phyloP scores from a whole-genome alignment of 2,888 invertebrate species.

The Thymelicus lineola region DNA sequence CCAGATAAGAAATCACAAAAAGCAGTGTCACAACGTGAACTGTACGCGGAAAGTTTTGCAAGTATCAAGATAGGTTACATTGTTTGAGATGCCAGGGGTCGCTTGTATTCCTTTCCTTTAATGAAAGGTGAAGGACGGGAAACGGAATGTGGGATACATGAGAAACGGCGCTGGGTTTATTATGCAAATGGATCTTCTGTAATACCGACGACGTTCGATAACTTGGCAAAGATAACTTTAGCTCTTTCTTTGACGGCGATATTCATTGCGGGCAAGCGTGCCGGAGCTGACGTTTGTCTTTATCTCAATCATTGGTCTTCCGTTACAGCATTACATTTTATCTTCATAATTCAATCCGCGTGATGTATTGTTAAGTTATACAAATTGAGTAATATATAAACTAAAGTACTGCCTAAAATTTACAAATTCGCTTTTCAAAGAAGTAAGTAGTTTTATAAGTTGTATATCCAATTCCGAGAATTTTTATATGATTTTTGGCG shows the following conservation, averaged over 20 bases:
- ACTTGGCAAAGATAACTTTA: constrained; percentile 43
- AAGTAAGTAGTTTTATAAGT: no score
- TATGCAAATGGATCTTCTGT: constrained; percentile 59
- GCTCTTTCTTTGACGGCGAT: constrained; percentile 41
- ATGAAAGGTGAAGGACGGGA: constrained; percentile 76
- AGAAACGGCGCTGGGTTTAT: constrained; percentile 55
- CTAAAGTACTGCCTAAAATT: no score
- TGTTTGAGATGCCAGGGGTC: constrained; percentile 64
- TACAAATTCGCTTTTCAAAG: no score
- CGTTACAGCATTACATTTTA: not conserved
- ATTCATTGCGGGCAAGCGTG: constrained; percentile 38
- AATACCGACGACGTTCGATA: constrained; percentile 46
- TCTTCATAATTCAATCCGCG: not conserved
- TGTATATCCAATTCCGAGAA: no score
- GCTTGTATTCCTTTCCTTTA: constrained; percentile 65
- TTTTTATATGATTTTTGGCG: no score
- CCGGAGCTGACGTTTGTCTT: constrained; percentile 3
- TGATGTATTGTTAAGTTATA: not conserved
- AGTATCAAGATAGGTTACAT: constrained; percentile 63
- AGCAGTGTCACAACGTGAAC: constrained; percentile 70
- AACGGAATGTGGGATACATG: constrained; percentile 64
- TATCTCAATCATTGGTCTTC: constrained; percentile 19
- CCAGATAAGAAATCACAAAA: constrained; percentile 76
- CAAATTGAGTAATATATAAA: not conserved
- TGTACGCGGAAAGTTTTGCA: constrained; percentile 72